Percentiles rank a stretch among this genome's conserved stretches.
Evolutionary conservation across 2,113 vertebrate genomes (phyloP).

Genomic region (Stictonetta naevosa): DNA sequence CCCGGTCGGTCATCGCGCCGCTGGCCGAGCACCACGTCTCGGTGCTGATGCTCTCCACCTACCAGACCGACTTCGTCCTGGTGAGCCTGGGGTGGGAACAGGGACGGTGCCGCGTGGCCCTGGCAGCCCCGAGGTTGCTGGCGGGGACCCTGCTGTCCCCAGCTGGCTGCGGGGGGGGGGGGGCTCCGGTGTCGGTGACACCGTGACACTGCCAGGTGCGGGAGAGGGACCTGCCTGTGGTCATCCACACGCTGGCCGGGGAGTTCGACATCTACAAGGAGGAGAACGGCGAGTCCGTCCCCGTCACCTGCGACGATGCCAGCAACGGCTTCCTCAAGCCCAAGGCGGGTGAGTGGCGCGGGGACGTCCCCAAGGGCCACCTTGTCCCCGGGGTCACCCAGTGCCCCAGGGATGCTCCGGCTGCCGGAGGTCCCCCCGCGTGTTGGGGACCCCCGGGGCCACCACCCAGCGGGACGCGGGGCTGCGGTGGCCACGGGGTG

Average conservation of each 20-base stretch:
- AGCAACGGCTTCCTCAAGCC: conserved; percentile 84
- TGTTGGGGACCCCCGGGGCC: not conserved
- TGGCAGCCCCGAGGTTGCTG: not conserved
- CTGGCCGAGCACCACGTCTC: conserved; percentile 96
- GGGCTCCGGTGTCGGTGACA: not conserved
- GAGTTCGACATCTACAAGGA: conserved; percentile 95
- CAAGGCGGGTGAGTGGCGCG: conserved; percentile 62
- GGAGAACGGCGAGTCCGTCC: conserved; percentile 86
- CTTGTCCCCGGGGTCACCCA: rapidly evolving
- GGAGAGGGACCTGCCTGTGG: conserved; percentile 91
- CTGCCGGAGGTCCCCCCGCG: not conserved
- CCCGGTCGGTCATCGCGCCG: conserved; percentile 92
- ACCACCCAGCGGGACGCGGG: rapidly evolving
- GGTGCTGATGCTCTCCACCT: conserved; percentile 95
- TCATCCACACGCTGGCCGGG: conserved; percentile 87
- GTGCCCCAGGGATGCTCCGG: not conserved
- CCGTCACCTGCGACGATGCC: conserved; percentile 76
- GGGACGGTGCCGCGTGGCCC: rapidly evolving
- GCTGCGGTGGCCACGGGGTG: conserved; percentile 37
- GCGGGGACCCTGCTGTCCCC: not conserved
- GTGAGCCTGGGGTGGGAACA: conserved; percentile 32
- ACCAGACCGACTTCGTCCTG: conserved; percentile 94
- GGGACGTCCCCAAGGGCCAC: not conserved
- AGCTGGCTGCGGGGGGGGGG: rapidly evolving
- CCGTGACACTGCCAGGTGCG: conserved; percentile 81